These are phyloP conservation scores for Diarsia brunnea DNA, from an alignment of 2,888 invertebrate species.

Conservation along the genomic window DNA sequence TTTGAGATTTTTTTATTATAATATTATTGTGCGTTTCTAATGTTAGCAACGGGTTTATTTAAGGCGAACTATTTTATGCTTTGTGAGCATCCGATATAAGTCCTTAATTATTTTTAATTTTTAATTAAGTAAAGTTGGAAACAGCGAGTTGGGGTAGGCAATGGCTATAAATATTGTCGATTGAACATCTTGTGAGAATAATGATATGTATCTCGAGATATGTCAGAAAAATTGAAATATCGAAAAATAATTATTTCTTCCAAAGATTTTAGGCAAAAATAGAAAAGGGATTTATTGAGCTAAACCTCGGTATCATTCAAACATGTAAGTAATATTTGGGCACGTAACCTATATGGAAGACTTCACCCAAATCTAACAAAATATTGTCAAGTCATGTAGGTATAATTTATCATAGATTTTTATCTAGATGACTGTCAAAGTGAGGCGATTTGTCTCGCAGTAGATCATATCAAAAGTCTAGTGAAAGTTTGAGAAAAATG, in stretches of 20 bases:
- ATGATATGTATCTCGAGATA: slow-evolving; percentile 80
- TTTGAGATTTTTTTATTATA: not conserved
- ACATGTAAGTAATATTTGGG: slow-evolving; percentile 31
- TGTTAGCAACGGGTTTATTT: slow-evolving; percentile 45
- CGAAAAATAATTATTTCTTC: slow-evolving; percentile 44
- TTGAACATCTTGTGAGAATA: slow-evolving; percentile 42
- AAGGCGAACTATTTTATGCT: slow-evolving; percentile 43
- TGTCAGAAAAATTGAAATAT: slow-evolving; percentile 65
- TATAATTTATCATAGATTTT: slow-evolving; percentile 38
- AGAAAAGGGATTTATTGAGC: slow-evolving; percentile 27
- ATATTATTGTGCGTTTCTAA: slow-evolving; percentile 58
- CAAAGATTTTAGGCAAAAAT: slow-evolving; percentile 38
- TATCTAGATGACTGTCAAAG: slow-evolving; percentile 44
- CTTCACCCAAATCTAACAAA: slow-evolving; percentile 55
- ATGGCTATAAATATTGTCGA: slow-evolving; percentile 28
- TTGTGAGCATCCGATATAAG: slow-evolving; percentile 21
- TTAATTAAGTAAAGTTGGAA: slow-evolving; percentile 16
- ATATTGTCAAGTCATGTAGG: slow-evolving; percentile 51
- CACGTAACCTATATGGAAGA: slow-evolving; percentile 57
- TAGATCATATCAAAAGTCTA: slow-evolving; percentile 62
- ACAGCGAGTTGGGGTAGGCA: slow-evolving; percentile 16
- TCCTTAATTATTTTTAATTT: not conserved
- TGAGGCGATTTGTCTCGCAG: slow-evolving; percentile 45
- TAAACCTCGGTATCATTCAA: slow-evolving; percentile 38
- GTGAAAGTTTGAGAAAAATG: slow-evolving; percentile 63